Conservation (phyloP, 2,113 vertebrate genomes). For the Ochotona curzoniae region DNA sequence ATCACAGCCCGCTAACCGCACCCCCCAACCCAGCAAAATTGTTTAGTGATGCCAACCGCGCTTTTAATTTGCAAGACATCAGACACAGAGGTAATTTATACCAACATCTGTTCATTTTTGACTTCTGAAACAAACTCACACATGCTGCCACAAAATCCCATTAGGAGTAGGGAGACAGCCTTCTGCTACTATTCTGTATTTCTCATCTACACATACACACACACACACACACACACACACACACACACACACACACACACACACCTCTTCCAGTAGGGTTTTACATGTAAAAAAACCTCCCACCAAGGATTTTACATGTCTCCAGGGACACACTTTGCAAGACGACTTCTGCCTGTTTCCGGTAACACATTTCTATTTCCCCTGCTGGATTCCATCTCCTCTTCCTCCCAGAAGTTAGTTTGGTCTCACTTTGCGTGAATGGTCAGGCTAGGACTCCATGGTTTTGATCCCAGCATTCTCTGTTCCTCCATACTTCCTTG, state of each 20-base stretch:
- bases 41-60: constrained; percentile 94
- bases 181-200: constrained; percentile 87
- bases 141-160: constrained; percentile 92
- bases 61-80: constrained; percentile 96
- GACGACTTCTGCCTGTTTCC: background rate
- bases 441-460: constrained; percentile 45
- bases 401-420: constrained; percentile 57
- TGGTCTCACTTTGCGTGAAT: constrained; percentile 44
- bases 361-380: constrained; percentile 70
- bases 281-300: constrained; percentile 82
- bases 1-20: constrained; percentile 83
- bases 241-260: constrained; percentile 63
- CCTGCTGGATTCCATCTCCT: constrained; percentile 56
- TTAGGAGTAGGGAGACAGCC: constrained; percentile 87
- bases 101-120: constrained; percentile 97
- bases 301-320: constrained; percentile 62
- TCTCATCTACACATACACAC: constrained; percentile 74
- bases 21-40: constrained; percentile 86
- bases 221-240: constrained; percentile 65
- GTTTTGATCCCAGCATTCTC: constrained; percentile 7
- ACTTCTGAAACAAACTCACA: constrained; percentile 93
- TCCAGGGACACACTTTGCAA: constrained; percentile 30
- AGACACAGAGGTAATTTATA: constrained; percentile 95
- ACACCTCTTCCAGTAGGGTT: constrained; percentile 57
- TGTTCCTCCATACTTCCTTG: constrained; percentile 64